Conservation (phyloP, 2,888 invertebrate genomes). For the Eupithecia pulchellata region DNA sequence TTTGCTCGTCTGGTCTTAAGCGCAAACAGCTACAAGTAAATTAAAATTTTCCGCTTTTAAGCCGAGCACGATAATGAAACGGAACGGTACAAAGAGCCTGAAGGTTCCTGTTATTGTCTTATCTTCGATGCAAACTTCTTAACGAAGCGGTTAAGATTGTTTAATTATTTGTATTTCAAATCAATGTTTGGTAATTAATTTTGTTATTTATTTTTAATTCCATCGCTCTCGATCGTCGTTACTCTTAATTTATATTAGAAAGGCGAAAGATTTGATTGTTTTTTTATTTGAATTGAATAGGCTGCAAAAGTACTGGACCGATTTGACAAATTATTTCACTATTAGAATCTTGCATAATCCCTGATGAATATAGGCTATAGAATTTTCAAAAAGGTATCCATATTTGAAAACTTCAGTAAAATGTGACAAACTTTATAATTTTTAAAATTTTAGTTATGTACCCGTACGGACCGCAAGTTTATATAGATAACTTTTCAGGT, state of each 20-base stretch:
- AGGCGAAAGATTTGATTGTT: no score
- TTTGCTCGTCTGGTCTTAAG: constrained; percentile 30
- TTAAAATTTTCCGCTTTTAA: constrained; percentile 41
- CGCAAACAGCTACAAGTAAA: constrained; percentile 43
- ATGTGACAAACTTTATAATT: no score
- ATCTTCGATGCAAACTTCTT: constrained; percentile 48
- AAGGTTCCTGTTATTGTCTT: constrained; percentile 41
- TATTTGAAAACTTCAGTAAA: no score
- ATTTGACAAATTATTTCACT: no score
- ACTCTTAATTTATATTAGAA: neutral
- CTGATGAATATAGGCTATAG: no score
- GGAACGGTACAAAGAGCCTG: constrained; percentile 14
- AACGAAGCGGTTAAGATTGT: constrained; percentile 42
- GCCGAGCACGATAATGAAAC: constrained; percentile 41
- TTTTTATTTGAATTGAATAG: no score
- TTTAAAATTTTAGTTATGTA: no score
- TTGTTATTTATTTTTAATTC: neutral
- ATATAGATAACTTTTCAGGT: neutral
- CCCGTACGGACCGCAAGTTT: no score
- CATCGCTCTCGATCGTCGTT: neutral
- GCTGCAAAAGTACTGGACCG: no score
- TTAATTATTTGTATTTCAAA: constrained; percentile 20
- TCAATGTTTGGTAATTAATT: constrained; percentile 3
- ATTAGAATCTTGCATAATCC: no score
- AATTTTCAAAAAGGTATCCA: no score